These are phyloP conservation scores for Argyresthia goedartella DNA, from an alignment of 2,888 invertebrate species.

Conservation along the genomic window DNA sequence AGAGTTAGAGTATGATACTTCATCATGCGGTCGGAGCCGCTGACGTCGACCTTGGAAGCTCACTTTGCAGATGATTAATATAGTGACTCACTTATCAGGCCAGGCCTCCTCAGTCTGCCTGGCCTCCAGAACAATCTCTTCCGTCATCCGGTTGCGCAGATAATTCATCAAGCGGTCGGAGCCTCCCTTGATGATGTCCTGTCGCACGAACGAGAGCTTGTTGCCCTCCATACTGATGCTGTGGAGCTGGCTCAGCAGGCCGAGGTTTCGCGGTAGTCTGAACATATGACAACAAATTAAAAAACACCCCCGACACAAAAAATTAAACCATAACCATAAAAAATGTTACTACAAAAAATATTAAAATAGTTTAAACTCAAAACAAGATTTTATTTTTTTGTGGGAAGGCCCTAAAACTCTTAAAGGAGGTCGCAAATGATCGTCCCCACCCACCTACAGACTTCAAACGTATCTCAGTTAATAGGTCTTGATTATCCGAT, in stretches of 20 bases:
- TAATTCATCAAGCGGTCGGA: conserved; percentile 85
- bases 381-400: too few species aligned
- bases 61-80: neutral
- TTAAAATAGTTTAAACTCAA: too few species aligned
- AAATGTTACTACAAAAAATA: too few species aligned
- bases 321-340: too few species aligned
- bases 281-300: neutral
- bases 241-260: conserved; percentile 80
- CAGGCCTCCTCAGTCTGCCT: conserved; percentile 38
- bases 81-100: conserved; percentile 66
- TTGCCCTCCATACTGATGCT: conserved; percentile 90
- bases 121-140: conserved; percentile 48
- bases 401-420: too few species aligned
- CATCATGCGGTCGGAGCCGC: conserved; percentile 73
- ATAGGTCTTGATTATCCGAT: too few species aligned
- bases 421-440: too few species aligned
- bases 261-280: conserved; percentile 57
- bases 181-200: conserved; percentile 89
- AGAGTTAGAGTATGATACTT: too few species aligned
- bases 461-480: too few species aligned
- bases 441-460: too few species aligned
- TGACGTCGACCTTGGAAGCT: neutral
- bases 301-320: too few species aligned
- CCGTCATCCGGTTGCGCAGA: conserved; percentile 73
- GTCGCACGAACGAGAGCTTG: conserved; percentile 82